Conservation (phyloP, 2,113 vertebrate genomes). For the Colistium nudipinnis region DNA sequence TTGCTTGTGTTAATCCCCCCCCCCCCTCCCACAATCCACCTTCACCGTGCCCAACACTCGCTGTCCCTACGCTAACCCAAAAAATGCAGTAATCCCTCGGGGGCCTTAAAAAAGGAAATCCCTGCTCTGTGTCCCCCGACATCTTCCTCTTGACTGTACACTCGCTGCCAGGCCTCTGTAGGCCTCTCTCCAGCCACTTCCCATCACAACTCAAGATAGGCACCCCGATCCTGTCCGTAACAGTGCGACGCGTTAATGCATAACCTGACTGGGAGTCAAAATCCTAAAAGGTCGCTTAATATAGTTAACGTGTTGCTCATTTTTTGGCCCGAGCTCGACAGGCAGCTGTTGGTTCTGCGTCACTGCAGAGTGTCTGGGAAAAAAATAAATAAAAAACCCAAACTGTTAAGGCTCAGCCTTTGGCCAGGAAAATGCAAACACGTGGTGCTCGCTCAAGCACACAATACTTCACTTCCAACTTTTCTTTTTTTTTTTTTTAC, state of each 20-base stretch:
- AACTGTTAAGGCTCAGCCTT: conserved; percentile 25
- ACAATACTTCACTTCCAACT: conserved; percentile 5
- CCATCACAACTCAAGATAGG: conserved; percentile 30
- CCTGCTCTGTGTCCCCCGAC: conserved; percentile 34
- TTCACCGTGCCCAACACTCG: no score
- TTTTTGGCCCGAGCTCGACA: not conserved
- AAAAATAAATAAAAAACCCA: not conserved
- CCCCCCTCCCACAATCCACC: not conserved
- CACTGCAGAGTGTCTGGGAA: conserved; percentile 15
- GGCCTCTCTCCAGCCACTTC: conserved; percentile 12
- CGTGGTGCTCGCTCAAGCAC: conserved; percentile 33
- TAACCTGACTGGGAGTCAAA: not conserved
- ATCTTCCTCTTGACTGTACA: conserved; percentile 37
- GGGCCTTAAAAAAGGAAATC: conserved; percentile 68
- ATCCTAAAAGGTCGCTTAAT: not conserved
- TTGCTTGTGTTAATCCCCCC: conserved; percentile 24
- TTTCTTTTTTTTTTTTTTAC: no score
- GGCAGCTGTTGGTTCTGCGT: conserved; percentile 2
- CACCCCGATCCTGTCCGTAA: conserved; percentile 1
- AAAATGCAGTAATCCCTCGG: conserved; percentile 61
- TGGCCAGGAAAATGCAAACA: conserved; percentile 26
- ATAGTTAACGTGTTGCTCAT: not conserved
- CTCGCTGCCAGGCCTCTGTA: conserved; percentile 16
- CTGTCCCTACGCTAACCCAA: conserved; percentile 20
- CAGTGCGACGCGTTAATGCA: not conserved